A percentile compares a stretch with the other conserved stretches of the same genome.
These are phyloP conservation scores for Stegostoma tigrinum DNA, from an alignment of 2,113 vertebrate species.

Conservation along the genomic window DNA sequence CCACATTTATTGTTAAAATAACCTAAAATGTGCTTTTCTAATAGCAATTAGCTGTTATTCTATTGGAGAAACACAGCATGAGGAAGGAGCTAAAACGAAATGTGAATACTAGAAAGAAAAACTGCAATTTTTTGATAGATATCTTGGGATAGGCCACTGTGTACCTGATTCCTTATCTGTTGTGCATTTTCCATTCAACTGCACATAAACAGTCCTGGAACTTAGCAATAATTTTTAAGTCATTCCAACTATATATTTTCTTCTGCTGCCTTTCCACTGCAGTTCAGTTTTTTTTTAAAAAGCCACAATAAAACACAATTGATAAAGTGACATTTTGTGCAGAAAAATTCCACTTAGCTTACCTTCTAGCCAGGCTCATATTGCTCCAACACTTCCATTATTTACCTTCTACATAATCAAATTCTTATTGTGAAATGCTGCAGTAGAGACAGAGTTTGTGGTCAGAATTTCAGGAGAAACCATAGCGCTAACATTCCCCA, in stretches of 20 bases:
- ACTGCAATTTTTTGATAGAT: not conserved
- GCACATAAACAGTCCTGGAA: not conserved
- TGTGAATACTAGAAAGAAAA: not conserved
- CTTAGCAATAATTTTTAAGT: not conserved
- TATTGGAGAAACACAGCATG: not conserved
- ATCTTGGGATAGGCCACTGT: not conserved
- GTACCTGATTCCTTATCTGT: not conserved
- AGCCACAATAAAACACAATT: not conserved
- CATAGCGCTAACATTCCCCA: too few relatives aligned
- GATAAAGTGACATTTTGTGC: not conserved
- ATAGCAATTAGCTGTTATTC: not conserved
- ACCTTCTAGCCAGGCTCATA: not conserved
- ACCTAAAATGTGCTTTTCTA: not conserved
- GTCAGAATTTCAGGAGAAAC: not conserved
- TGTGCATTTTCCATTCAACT: constrained; percentile 8
- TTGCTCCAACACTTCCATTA: not conserved
- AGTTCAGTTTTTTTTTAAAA: too few relatives aligned
- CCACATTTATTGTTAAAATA: not conserved
- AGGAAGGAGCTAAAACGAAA: not conserved
- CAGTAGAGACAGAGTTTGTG: not conserved
- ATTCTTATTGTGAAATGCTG: not conserved
- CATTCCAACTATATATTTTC: not conserved
- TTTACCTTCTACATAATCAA: not conserved
- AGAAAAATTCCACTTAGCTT: not conserved
- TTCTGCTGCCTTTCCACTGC: not conserved